A percentile compares a stretch with the other conserved stretches of the same genome.
Evolutionary conservation across 2,797 vertebrate species (phyloP).

Genomic region (Rachycentron canadum): DNA sequence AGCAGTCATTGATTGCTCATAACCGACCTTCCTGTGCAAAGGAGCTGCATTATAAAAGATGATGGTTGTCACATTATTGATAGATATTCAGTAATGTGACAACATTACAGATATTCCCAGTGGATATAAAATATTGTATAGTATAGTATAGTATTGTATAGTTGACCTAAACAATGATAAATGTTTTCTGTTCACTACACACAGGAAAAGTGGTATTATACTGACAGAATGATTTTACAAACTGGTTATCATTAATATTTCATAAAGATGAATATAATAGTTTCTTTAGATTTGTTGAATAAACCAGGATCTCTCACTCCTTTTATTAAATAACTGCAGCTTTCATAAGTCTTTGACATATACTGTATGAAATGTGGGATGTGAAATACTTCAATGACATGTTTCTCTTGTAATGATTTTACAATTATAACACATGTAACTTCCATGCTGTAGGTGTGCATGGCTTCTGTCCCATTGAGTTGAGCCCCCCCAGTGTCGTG

Average conservation of each 20-base stretch:
- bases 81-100: too few species aligned
- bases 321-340: not conserved
- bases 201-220: not conserved
- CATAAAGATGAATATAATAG: not conserved
- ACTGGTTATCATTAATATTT: too few species aligned
- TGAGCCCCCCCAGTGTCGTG: conserved; percentile 67
- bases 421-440: not conserved
- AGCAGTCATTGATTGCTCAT: not conserved
- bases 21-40: not conserved
- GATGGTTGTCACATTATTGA: not conserved
- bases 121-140: not conserved
- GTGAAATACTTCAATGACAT: not conserved
- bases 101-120: not conserved
- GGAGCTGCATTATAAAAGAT: not conserved
- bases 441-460: conserved; percentile 49
- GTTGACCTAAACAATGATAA: too few species aligned
- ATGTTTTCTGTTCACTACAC: not conserved
- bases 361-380: too few species aligned
- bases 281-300: not conserved
- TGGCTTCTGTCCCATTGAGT: conserved; percentile 61
- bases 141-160: too few species aligned
- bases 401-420: conserved; percentile 13
- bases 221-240: not conserved
- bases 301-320: not conserved
- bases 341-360: not conserved